phyloP scores from a whole-genome alignment of 2,888 invertebrate species.

The Scaeva pyrastri region DNA sequence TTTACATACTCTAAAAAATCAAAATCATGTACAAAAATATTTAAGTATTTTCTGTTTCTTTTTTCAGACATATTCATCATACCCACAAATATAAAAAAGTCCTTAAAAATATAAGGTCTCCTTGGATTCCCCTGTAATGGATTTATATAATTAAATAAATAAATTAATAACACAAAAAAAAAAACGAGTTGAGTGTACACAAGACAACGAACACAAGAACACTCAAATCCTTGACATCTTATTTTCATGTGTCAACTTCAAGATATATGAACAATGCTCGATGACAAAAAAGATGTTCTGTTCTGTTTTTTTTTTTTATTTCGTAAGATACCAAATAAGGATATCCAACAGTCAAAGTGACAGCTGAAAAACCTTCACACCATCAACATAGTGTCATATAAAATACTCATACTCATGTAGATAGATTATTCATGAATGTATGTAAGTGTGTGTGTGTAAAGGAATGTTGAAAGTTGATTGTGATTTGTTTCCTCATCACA shows the following conservation, averaged over 20 bases:
- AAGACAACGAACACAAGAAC: constrained; percentile 8
- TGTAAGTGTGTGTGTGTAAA: too few species aligned
- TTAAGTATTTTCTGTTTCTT: constrained; percentile 5
- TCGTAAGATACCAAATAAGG: constrained; percentile 13
- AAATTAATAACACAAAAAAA: constrained; percentile 37
- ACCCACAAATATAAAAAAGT: neutral
- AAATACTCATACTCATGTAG: too few species aligned
- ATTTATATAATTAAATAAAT: constrained; percentile 59
- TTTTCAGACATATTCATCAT: neutral
- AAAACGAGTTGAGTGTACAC: neutral
- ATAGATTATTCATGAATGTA: too few species aligned
- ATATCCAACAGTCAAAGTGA: constrained; percentile 9
- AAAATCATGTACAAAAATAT: neutral
- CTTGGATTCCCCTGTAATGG: constrained; percentile 53
- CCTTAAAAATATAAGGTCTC: constrained; percentile 13
- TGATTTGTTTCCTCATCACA: constrained; percentile 7
- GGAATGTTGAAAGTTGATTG: constrained; percentile 4
- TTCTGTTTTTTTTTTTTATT: too few species aligned
- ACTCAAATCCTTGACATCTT: constrained; percentile 47
- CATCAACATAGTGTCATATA: constrained; percentile 25
- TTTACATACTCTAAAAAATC: neutral
- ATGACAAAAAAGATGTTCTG: constrained; percentile 10
- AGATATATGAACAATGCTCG: constrained; percentile 30
- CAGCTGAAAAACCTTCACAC: constrained; percentile 20
- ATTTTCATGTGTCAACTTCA: constrained; percentile 48